Evolutionary conservation across 2,888 invertebrate species (phyloP).

Genomic region (Dolomedes plantarius): DNA sequence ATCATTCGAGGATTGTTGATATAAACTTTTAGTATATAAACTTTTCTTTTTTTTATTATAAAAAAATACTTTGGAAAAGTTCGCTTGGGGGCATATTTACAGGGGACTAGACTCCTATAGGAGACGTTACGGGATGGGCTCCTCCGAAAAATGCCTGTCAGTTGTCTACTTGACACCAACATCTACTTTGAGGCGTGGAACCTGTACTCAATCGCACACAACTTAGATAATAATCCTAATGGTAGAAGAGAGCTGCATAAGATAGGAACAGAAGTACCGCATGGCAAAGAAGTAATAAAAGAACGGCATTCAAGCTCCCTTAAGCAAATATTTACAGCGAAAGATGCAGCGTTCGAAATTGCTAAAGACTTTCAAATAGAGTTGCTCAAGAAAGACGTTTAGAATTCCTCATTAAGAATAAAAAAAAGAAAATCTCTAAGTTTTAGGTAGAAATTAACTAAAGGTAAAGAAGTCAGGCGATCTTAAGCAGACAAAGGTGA

Average conservation of each 20-base stretch:
- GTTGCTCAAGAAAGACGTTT: no score
- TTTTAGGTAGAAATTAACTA: no score
- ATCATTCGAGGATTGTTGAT: constrained; percentile 19
- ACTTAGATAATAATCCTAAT: not conserved
- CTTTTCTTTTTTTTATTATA: constrained; percentile 1
- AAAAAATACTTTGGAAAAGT: constrained; percentile 8
- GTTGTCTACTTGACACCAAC: not conserved
- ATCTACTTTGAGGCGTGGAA: not conserved
- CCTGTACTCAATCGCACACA: not conserved
- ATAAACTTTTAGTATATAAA: not conserved
- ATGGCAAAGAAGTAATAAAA: not conserved
- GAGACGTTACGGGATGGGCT: constrained; percentile 16
- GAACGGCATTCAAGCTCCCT: not conserved
- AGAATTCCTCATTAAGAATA: no score
- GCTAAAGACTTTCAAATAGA: no score
- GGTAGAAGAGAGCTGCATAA: no score
- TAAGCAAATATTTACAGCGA: constrained; percentile 8
- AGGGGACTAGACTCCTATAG: constrained; percentile 35
- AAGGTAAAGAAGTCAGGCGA: no score
- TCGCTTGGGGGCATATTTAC: constrained; percentile 58
- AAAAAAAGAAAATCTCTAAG: no score
- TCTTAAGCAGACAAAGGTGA: no score
- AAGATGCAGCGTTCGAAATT: not conserved
- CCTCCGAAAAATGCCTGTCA: not conserved
- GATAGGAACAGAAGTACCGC: not conserved